phyloP scores from a whole-genome alignment of 2,797 vertebrate genomes.

The Clarias pachynema region DNA sequence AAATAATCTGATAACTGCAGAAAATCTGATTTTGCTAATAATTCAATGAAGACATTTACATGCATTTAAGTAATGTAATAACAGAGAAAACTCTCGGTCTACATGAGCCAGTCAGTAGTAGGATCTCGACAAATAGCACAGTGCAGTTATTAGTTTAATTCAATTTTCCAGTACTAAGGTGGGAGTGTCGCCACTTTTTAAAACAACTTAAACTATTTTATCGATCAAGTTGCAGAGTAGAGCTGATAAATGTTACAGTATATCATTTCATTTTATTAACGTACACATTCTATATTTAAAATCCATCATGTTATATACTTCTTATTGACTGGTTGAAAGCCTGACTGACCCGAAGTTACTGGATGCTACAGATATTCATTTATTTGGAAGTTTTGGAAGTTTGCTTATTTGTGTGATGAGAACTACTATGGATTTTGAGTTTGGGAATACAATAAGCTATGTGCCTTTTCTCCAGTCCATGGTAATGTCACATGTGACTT shows the following conservation, averaged over 20 bases:
- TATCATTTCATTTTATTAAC: constrained; percentile 38
- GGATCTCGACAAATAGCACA: constrained; percentile 33
- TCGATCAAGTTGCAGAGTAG: constrained; percentile 15
- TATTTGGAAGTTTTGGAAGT: background rate
- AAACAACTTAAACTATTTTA: constrained; percentile 32
- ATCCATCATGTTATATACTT: constrained; percentile 22
- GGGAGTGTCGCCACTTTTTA: constrained; percentile 32
- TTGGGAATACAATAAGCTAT: background rate
- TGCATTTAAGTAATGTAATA: constrained; percentile 39
- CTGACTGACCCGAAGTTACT: background rate
- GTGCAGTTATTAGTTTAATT: constrained; percentile 28
- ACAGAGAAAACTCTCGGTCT: constrained; percentile 24
- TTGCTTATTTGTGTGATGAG: background rate
- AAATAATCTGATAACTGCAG: constrained; percentile 19
- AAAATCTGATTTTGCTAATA: constrained; percentile 22
- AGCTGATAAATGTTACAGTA: constrained; percentile 23
- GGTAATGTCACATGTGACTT: background rate
- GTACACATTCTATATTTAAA: constrained; percentile 34
- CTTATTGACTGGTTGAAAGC: constrained; percentile 1
- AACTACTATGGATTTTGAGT: background rate
- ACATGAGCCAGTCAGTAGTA: constrained; percentile 34
- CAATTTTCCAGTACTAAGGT: constrained; percentile 31
- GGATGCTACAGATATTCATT: background rate
- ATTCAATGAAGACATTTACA: constrained; percentile 35
- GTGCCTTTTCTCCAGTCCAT: background rate